Percentiles rank a stretch among this genome's conserved stretches.
These are phyloP conservation scores for Dermatemys mawii DNA, from an alignment of 2,113 vertebrate species.

Conservation along the genomic window DNA sequence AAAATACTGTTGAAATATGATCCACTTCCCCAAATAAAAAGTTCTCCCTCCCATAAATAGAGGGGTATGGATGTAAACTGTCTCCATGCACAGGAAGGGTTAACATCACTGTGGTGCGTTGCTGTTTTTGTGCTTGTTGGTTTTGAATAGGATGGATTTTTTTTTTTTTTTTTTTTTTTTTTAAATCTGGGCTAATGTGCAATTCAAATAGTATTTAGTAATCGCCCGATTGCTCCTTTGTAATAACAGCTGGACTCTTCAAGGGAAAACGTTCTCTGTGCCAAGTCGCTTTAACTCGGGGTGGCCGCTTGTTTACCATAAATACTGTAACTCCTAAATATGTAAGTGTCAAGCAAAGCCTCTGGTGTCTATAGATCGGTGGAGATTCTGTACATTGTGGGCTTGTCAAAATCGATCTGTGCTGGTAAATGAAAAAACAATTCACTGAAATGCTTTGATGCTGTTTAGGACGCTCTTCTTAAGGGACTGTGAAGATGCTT, in stretches of 20 bases:
- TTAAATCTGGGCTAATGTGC: slow-evolving; percentile 15
- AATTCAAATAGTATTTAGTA: slow-evolving; percentile 19
- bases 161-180: background rate
- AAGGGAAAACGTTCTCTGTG: background rate
- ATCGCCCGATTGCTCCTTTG: slow-evolving; percentile 30
- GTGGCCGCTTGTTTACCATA: fast-evolving
- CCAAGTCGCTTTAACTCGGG: background rate
- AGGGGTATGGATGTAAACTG: fast-evolving
- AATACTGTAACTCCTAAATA: fast-evolving
- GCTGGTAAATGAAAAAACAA: background rate
- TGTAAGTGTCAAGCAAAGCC: background rate
- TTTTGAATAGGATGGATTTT: background rate
- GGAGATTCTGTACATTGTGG: fast-evolving
- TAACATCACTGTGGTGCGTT: fast-evolving
- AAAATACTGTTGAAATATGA: background rate
- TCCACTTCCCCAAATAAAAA: background rate
- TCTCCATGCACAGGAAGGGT: background rate
- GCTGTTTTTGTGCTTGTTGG: background rate
- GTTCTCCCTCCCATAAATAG: background rate
- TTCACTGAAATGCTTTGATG: background rate
- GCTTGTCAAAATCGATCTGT: background rate
- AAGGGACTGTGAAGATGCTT: background rate
- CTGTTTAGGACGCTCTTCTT: background rate
- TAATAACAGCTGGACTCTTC: background rate
- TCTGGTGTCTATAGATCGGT: background rate